Evolutionary conservation across 1,140 invertebrate genomes (phyloP).

Genomic region (Tenebrio molitor): DNA sequence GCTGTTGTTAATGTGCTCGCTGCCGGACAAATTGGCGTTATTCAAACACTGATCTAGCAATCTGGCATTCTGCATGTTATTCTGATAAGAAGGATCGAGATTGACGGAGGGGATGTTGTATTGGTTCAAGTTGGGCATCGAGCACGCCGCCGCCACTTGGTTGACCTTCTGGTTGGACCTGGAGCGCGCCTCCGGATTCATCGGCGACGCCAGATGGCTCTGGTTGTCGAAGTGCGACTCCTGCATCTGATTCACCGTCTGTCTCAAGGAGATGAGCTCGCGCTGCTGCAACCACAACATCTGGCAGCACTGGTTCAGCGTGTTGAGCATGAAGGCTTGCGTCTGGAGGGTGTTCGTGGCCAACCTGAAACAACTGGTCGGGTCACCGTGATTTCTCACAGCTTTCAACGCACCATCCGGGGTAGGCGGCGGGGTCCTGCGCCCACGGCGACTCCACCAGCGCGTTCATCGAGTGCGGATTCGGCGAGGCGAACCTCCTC

Average conservation of each 20-base stretch:
- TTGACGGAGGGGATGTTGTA: conserved; percentile 55
- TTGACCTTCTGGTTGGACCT: conserved; percentile 56
- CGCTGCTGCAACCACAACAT: conserved; percentile 68
- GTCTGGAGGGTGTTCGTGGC: conserved; percentile 65
- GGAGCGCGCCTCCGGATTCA: conserved; percentile 38
- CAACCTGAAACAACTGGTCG: conserved; percentile 59
- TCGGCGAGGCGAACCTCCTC: conserved; percentile 54
- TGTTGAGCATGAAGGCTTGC: conserved; percentile 67
- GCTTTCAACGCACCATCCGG: too few relatives aligned
- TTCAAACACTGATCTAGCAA: conserved; percentile 60
- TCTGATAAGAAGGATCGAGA: conserved; percentile 55
- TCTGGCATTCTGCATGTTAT: conserved; percentile 54
- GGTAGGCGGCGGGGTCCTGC: not conserved
- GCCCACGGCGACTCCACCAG: conserved; percentile 50
- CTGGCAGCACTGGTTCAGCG: conserved; percentile 69
- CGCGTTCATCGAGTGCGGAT: conserved; percentile 55
- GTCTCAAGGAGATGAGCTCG: conserved; percentile 65
- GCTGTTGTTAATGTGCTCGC: conserved; percentile 56
- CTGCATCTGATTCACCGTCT: conserved; percentile 56
- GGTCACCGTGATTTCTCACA: too few relatives aligned
- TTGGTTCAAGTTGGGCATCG: conserved; percentile 61
- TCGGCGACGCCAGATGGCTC: conserved; percentile 14
- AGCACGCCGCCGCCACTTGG: conserved; percentile 59
- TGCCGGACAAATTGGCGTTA: conserved; percentile 50
- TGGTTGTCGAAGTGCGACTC: conserved; percentile 15